phyloP scores from a whole-genome alignment of 2,888 invertebrate genomes.

The Ophion costatus region DNA sequence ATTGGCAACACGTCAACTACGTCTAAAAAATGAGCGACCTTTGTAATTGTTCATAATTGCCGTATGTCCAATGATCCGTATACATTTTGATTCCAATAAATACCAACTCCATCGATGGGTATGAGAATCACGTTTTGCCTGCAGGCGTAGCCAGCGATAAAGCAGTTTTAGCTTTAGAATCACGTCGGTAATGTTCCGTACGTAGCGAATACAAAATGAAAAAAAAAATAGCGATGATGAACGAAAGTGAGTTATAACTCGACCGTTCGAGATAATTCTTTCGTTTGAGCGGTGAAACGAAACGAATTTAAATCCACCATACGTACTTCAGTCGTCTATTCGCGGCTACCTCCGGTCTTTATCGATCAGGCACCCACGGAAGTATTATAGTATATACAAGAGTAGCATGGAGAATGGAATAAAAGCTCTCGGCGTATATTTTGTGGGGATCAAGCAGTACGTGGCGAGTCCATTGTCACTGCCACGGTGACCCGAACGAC shows the following conservation, averaged over 20 bases:
- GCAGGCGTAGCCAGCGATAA: neutral
- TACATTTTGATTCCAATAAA: too few species aligned
- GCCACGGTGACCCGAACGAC: slow-evolving; percentile 25
- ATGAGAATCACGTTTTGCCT: neutral
- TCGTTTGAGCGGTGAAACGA: slow-evolving; percentile 42
- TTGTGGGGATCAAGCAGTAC: neutral
- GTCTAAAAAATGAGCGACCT: neutral
- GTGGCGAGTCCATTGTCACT: slow-evolving; percentile 49
- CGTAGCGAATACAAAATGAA: neutral
- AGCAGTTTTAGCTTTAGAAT: neutral
- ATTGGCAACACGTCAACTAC: too few species aligned
- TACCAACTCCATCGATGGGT: too few species aligned
- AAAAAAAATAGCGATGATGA: neutral
- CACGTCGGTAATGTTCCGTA: neutral
- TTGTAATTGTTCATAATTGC: too few species aligned
- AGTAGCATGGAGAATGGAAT: slow-evolving; percentile 16
- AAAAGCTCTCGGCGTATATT: neutral
- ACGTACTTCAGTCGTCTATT: neutral
- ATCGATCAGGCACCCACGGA: slow-evolving; percentile 3
- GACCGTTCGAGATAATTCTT: slow-evolving; percentile 42
- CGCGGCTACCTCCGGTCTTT: neutral
- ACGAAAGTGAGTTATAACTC: slow-evolving; percentile 9
- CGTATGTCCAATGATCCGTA: too few species aligned
- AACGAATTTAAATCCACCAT: slow-evolving; percentile 3
- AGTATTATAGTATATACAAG: neutral